phyloP scores from a whole-genome alignment of 2,797 vertebrate species.

The Lepilemur ruficaudatus region DNA sequence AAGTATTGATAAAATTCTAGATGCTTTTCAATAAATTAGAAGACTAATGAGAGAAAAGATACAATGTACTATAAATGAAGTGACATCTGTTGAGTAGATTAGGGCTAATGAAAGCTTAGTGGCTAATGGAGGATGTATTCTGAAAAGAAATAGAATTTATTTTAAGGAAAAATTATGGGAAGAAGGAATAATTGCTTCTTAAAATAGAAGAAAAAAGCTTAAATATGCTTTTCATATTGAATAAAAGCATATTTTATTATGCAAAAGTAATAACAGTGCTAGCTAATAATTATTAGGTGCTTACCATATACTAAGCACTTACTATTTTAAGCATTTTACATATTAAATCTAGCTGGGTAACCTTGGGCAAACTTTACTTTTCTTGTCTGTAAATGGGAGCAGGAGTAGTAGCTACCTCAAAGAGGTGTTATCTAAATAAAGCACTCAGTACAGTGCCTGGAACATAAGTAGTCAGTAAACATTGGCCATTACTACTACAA shows the following conservation, averaged over 20 bases:
- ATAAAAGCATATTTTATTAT: background rate
- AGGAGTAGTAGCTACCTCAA: background rate
- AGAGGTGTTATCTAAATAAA: slow-evolving; percentile 1
- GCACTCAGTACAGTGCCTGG: background rate
- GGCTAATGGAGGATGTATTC: background rate
- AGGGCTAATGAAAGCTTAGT: background rate
- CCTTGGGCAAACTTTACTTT: background rate
- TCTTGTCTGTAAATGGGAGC: background rate
- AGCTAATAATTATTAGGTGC: background rate
- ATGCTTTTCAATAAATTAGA: background rate
- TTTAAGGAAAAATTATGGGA: slow-evolving; percentile 10
- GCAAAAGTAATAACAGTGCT: background rate
- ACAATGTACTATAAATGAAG: background rate
- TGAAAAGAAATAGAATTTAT: background rate
- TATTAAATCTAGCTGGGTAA: background rate
- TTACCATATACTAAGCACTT: background rate
- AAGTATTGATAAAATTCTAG: slow-evolving; percentile 15
- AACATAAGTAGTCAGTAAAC: background rate
- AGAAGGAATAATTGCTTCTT: slow-evolving; percentile 5
- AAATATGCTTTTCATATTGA: background rate
- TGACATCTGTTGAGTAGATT: background rate
- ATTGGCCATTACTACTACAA: background rate
- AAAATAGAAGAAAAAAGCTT: slow-evolving; percentile 26
- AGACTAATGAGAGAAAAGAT: background rate
- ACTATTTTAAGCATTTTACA: background rate